phyloP scores from a whole-genome alignment of 2,797 vertebrate species.

The Ctenopoma multispine region DNA sequence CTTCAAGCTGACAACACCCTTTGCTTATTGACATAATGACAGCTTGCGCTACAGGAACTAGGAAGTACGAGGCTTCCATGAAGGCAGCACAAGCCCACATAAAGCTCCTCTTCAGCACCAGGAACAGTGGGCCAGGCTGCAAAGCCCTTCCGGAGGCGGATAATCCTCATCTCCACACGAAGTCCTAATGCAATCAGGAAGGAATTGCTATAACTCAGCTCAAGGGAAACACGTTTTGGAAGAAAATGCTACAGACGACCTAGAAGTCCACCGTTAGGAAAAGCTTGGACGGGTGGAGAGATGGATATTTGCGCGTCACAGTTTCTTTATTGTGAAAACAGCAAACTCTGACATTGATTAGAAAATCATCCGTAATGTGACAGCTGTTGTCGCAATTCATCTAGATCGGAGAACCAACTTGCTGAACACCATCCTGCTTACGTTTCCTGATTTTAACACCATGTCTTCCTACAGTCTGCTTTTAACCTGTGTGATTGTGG shows the following conservation, averaged over 20 bases:
- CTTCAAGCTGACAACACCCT: not conserved
- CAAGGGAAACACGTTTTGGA: constrained; percentile 33
- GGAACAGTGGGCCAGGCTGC: constrained; percentile 51
- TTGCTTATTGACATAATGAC: not conserved
- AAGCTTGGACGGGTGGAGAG: constrained; percentile 17
- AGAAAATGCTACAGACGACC: constrained; percentile 15
- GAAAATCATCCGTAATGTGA: constrained; percentile 56
- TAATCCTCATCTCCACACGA: constrained; percentile 69
- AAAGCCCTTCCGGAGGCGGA: constrained; percentile 79
- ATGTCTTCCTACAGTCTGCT: constrained; percentile 61
- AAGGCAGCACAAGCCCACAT: constrained; percentile 63
- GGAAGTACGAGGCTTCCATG: constrained; percentile 42
- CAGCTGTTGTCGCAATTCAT: constrained; percentile 60
- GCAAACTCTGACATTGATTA: constrained; percentile 22
- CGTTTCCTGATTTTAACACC: constrained; percentile 23
- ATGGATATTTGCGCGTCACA: constrained; percentile 45
- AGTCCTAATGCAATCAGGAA: constrained; percentile 64
- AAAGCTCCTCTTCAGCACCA: constrained; percentile 39
- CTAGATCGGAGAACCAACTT: constrained; percentile 15
- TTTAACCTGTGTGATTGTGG: constrained; percentile 64
- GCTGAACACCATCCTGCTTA: not conserved
- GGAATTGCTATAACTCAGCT: constrained; percentile 39
- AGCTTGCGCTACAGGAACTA: not conserved
- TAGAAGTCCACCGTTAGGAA: not conserved
- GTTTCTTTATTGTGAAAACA: constrained; percentile 29